Evolutionary conservation across 1,140 invertebrate species (phyloP), one percentile per base, ranked within the genome.

Genomic region (Tachypleus tridentatus): DNA sequence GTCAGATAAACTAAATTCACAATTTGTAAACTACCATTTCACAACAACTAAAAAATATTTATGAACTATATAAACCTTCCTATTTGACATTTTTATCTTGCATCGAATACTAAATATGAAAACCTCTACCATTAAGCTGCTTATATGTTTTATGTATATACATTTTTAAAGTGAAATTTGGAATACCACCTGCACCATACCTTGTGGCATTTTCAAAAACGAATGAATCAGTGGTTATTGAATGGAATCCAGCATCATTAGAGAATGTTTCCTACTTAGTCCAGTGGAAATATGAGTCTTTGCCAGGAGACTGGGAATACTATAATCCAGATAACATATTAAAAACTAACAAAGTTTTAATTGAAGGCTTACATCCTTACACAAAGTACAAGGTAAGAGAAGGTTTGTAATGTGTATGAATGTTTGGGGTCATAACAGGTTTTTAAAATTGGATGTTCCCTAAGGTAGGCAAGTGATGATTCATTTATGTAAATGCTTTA

Each of bases 361-460:
- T 94, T 0, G 82, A 87, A 58, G 83, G 86, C 68, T 80, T 95
- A 5, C 84, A 87, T 60, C 91, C 92, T 0, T 95, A 91, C 73
- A 90, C 90, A 0, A 91, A 89, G 73, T 95, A 94, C 73, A 82
- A 85, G 79, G 91, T 93, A 80, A 78, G 79, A 63, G 66, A 54
- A 64, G 49, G 47, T 48, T 29, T 51, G n/a, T 51, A 49, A 3
- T 60, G 49, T 57, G 53, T 5, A 8, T 51, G 29, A 29, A 29
- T 29, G 29, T 29, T 29, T 29, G 29, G 29, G 29, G 29, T 29
- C 29, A 29, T 29, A 29, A 29, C 29, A 29, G 29, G 29, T 29
- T 29, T 29, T 29, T 29, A 29, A 29, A n/a, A n/a, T n/a, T n/a
- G n/a, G n/a, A n/a, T n/a, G n/a, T n/a, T n/a, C n/a, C n/a, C n/a